Evolutionary conservation across 2,797 vertebrate genomes (phyloP), one percentile per base, ranked within the genome.

Genomic region (Naso thynnoides): DNA sequence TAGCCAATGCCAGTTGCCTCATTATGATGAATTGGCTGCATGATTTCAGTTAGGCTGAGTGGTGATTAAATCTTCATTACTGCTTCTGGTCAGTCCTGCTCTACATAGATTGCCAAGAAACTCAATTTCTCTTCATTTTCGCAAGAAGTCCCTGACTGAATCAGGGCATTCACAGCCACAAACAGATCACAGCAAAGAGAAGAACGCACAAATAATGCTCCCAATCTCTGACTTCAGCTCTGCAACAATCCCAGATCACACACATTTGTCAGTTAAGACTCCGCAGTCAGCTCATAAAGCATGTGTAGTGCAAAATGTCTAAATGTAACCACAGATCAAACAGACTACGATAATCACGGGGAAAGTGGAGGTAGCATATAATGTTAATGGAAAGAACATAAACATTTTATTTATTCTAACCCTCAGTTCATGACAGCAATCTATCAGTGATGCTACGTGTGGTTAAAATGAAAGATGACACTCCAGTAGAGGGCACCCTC

Each of bases 41-140:
- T 82, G 86, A 90, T 88, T 89, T 88, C 76, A 84, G 86, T 90
- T 86, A 69, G 87, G 79, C 79, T 79, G 88, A 89, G 85, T 85
- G 85, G 92, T 90, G 90, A 93, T 92, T 94, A 94, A 93, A 93
- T 93, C 91, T 90, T 93, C 92, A 94, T 94, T 93, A 93, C 84
- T 1, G 80, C 80, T 92, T 86, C 86, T 91, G 90, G 88, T 92
- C 92, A 91, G 86, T 84, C 74, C 81, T 88, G 87, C 85, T 88
- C 85, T 81, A 85, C 84, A 88, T 85, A 88, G 87, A 90, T 87
- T 90, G 82, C 81, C 62, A 76, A 78, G 83, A 76, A 91, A 86
- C 78, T 78, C 79, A 33, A 93, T 93, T 89, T 58, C 81, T 93
- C 89, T 93, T 92, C 82, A 90, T 93, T 91, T 83, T 38, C n/a